These are phyloP conservation scores for Alethe castanea DNA, from an alignment of 2,113 vertebrate genomes.

Conservation along the genomic window DNA sequence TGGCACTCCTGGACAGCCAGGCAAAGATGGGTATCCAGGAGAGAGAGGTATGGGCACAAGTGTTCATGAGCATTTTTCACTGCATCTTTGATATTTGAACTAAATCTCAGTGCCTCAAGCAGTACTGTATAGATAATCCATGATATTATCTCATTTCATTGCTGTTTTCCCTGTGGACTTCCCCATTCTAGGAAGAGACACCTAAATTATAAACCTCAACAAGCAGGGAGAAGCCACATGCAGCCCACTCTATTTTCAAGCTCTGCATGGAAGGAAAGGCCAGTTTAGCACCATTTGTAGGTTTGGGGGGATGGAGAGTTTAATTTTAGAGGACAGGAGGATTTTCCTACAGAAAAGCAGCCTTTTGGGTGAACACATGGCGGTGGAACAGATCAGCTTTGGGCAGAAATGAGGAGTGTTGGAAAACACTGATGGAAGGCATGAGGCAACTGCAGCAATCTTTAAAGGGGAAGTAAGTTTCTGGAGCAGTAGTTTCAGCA, in stretches of 20 bases:
- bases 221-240: background rate
- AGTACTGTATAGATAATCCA: background rate
- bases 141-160: background rate
- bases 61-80: rapidly evolving
- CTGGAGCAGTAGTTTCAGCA: background rate
- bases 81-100: background rate
- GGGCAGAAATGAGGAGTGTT: background rate
- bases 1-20: slow-evolving; percentile 69
- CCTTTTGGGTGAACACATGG: background rate
- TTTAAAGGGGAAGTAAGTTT: background rate
- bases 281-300: background rate
- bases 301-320: background rate
- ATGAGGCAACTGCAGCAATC: background rate
- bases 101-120: background rate
- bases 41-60: slow-evolving; percentile 77
- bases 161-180: background rate
- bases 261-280: background rate
- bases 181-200: background rate
- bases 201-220: background rate
- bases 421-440: background rate
- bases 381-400: background rate
- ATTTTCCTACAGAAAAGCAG: background rate
- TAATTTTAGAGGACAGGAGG: background rate
- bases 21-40: slow-evolving; percentile 77
- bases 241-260: background rate